Conservation (phyloP, 1,140 invertebrate species). For the Brachionus calyciflorus region DNA sequence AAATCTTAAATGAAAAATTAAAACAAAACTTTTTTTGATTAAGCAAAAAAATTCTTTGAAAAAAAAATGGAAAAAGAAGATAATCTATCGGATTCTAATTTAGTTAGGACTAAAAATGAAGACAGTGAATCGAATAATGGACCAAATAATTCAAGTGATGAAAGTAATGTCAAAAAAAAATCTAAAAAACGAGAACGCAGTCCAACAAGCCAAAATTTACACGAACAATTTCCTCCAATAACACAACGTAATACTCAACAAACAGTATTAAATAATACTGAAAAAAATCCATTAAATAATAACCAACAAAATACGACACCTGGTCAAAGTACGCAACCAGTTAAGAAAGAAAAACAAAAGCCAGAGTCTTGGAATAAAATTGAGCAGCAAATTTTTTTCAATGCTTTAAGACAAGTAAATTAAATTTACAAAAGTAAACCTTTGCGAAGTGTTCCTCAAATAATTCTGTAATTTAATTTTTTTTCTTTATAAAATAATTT, state of each 20-base stretch:
- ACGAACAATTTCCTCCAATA: not conserved
- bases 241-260: not conserved
- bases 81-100: not conserved
- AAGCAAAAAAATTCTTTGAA: not conserved
- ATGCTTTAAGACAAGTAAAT: constrained; percentile 42
- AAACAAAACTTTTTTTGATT: not conserved
- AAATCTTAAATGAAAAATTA: not conserved
- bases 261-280: not conserved
- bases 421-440: too few relatives aligned
- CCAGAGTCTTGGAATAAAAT: constrained; percentile 45
- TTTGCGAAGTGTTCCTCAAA: too few relatives aligned
- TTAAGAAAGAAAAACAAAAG: constrained; percentile 44
- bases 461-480: too few relatives aligned
- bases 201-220: not conserved
- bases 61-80: constrained; percentile 25
- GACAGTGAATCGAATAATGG: not conserved
- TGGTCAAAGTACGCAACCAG: not conserved
- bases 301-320: too few relatives aligned
- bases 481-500: too few relatives aligned
- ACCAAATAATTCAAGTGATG: not conserved
- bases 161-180: constrained; percentile 6
- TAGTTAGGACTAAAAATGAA: not conserved
- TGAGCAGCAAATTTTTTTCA: constrained; percentile 46
- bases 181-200: constrained; percentile 21
- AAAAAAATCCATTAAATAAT: not conserved